Percentiles rank a stretch among this genome's conserved stretches.
Conservation (phyloP, 2,888 invertebrate species). For the Lasioglossum morio region DNA sequence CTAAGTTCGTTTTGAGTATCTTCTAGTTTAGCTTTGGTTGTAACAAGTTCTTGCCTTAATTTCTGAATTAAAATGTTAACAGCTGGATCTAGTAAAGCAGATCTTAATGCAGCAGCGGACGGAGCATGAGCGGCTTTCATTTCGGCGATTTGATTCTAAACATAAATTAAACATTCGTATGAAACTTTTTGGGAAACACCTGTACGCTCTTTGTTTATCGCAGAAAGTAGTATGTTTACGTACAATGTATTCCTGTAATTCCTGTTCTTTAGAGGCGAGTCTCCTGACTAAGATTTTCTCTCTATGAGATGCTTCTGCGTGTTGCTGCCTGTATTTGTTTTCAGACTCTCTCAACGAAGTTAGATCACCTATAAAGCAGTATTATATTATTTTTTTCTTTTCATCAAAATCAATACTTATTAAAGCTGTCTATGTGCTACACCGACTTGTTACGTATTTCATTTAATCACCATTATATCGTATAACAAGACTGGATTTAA, state of each 20-base stretch:
- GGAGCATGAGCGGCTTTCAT: constrained; percentile 95
- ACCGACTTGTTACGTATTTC: constrained; percentile 40
- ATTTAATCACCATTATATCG: not conserved
- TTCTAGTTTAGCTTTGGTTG: constrained; percentile 95
- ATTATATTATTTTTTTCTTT: constrained; percentile 53
- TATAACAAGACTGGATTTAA: not conserved
- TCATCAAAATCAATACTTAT: constrained; percentile 26
- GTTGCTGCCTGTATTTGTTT: constrained; percentile 92
- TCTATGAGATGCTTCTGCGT: constrained; percentile 94
- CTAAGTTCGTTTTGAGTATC: constrained; percentile 99
- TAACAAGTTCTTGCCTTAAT: constrained; percentile 95
- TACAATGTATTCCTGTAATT: constrained; percentile 98
- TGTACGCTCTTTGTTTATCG: not conserved
- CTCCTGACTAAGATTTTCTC: constrained; percentile 97
- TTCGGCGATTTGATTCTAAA: constrained; percentile 96
- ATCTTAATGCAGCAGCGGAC: constrained; percentile 90
- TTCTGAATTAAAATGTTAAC: constrained; percentile 97
- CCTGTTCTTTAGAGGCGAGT: constrained; percentile 97
- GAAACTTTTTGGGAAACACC: not conserved
- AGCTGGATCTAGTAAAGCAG: constrained; percentile 96
- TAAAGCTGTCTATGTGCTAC: constrained; percentile 60
- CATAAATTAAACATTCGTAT: constrained; percentile 32
- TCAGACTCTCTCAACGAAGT: constrained; percentile 91
- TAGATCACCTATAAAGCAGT: constrained; percentile 88
- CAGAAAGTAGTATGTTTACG: constrained; percentile 83